These are phyloP conservation scores for Coelogynopora nodosa DNA, from an alignment of 2,888 invertebrate genomes.

Conservation along the genomic window DNA sequence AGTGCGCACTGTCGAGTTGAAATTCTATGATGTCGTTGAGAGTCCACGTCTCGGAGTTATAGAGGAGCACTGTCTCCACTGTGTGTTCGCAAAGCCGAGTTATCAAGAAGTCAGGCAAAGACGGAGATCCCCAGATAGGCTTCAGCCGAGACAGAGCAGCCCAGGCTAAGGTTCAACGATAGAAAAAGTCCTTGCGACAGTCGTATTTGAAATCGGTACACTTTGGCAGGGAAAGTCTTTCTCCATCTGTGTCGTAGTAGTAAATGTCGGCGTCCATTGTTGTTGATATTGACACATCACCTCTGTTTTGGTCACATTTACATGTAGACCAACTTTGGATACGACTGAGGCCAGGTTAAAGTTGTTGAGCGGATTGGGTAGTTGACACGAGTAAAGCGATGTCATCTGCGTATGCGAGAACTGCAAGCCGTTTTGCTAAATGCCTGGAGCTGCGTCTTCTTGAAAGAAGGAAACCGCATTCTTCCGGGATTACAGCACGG, in stretches of 20 bases:
- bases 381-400: neutral
- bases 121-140: neutral
- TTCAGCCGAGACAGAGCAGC: neutral
- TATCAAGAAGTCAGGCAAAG: neutral
- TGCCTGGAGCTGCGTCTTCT: too few species aligned
- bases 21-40: neutral
- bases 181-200: neutral
- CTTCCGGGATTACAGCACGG: neutral
- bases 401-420: neutral
- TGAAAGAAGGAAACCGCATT: slow-evolving; percentile 12
- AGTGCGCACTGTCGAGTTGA: neutral
- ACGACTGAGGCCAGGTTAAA: neutral
- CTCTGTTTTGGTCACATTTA: neutral
- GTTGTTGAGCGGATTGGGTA: neutral
- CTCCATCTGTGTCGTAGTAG: neutral
- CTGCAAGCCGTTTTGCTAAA: neutral
- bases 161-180: neutral
- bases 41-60: neutral
- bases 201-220: neutral
- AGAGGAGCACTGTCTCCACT: neutral
- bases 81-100: neutral
- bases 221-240: neutral
- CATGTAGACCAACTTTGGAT: neutral
- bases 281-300: neutral
- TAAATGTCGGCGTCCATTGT: neutral